Conservation (phyloP, 2,888 invertebrate species). For the Tigriopus californicus region DNA sequence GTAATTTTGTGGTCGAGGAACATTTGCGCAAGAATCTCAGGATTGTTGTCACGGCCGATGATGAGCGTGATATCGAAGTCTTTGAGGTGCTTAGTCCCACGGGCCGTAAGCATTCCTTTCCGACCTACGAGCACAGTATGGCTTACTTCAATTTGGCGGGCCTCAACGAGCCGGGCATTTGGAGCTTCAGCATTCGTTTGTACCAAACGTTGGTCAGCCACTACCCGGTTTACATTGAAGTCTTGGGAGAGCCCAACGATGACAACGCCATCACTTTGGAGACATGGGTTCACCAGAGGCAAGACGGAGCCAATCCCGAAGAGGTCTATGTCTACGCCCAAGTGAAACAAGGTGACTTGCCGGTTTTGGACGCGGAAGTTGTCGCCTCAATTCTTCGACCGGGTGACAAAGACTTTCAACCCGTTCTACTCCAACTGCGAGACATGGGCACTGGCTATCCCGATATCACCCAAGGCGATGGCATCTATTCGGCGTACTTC, state of each 20-base stretch:
- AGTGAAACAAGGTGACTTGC: neutral
- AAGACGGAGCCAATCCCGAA: neutral
- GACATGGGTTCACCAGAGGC: neutral
- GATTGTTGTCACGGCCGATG: neutral
- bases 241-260: neutral
- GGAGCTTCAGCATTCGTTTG: neutral
- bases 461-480: conserved; percentile 28
- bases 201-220: neutral
- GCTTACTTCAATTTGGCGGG: neutral
- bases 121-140: neutral
- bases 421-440: neutral
- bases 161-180: neutral
- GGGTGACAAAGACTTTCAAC: neutral
- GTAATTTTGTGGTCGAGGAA: neutral
- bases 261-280: neutral
- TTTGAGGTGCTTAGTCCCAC: neutral
- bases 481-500: conserved; percentile 29
- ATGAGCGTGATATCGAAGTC: neutral
- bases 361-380: conserved; percentile 11
- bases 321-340: neutral
- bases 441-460: conserved; percentile 23
- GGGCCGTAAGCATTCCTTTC: neutral
- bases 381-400: conserved; percentile 1
- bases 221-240: conserved; percentile 5
- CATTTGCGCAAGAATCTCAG: neutral